Evolutionary conservation across 2,888 invertebrate species (phyloP).

Genomic region (Erpobdella octoculata): DNA sequence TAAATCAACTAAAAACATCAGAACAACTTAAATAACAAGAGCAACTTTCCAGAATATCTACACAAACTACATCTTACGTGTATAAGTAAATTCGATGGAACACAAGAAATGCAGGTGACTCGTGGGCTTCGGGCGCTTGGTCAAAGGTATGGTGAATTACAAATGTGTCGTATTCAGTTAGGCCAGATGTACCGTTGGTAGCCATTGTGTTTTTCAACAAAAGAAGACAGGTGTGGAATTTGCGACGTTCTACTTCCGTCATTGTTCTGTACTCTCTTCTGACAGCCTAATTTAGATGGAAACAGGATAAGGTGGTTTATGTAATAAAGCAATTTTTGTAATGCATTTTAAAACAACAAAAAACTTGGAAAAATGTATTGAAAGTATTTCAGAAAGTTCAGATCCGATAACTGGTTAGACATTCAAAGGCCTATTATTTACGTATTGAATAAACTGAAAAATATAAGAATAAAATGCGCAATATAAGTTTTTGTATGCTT

Average conservation of each 20-base stretch:
- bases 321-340: too few relatives aligned
- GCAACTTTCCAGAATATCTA: neutral
- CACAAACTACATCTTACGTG: neutral
- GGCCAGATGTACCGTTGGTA: neutral
- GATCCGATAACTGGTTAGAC: too few relatives aligned
- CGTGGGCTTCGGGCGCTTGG: constrained; percentile 15
- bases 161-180: constrained; percentile 11
- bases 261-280: constrained; percentile 19
- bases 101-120: neutral
- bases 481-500: too few relatives aligned
- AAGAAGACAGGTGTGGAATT: constrained; percentile 13
- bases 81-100: constrained; percentile 18
- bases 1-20: too few relatives aligned
- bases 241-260: neutral
- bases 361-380: too few relatives aligned
- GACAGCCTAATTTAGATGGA: neutral
- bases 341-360: too few relatives aligned
- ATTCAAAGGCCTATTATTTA: too few relatives aligned
- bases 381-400: too few relatives aligned
- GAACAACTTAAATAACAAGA: neutral
- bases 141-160: constrained; percentile 22
- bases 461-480: too few relatives aligned
- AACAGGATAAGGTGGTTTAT: neutral
- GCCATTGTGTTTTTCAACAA: neutral
- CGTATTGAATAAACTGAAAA: too few relatives aligned